Conservation (phyloP, 2,888 invertebrate species). For the Polylopha cassiicola region DNA sequence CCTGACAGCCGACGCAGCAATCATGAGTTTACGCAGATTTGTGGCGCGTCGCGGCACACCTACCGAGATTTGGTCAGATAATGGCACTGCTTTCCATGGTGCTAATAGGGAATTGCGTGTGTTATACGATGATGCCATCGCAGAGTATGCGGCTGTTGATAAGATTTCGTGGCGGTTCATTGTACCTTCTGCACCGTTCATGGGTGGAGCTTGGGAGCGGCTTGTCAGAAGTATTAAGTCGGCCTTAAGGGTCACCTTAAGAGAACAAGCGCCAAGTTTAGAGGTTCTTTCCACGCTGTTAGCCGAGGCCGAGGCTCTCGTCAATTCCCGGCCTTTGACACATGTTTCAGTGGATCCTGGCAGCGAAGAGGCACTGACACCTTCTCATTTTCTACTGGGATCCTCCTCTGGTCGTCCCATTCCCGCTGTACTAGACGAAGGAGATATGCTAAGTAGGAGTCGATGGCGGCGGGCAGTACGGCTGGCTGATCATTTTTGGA, state of each 20-base stretch:
- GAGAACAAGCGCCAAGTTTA: background rate
- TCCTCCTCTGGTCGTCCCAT: background rate
- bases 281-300: constrained; percentile 5
- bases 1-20: no score
- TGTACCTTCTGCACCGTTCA: constrained; percentile 5
- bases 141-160: constrained; percentile 2
- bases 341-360: background rate
- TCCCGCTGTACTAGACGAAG: background rate
- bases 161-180: constrained; percentile 12
- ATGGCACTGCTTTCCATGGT: constrained; percentile 5
- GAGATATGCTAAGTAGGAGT: constrained; percentile 13
- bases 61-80: constrained; percentile 1
- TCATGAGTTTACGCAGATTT: constrained; percentile 1
- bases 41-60: constrained; percentile 4
- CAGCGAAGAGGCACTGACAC: constrained; percentile 6
- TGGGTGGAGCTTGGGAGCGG: constrained; percentile 8
- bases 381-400: constrained; percentile 2
- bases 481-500: constrained; percentile 26
- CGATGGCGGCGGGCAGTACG: constrained; percentile 2
- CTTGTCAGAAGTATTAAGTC: constrained; percentile 3
- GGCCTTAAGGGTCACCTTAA: background rate
- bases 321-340: constrained; percentile 5
- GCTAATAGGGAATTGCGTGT: background rate
- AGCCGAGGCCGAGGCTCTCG: constrained; percentile 4
- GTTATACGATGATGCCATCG: background rate